Base-by-base conservation (phyloP, 2,888 invertebrate genomes). In the Celastrina argiolus region DNA sequence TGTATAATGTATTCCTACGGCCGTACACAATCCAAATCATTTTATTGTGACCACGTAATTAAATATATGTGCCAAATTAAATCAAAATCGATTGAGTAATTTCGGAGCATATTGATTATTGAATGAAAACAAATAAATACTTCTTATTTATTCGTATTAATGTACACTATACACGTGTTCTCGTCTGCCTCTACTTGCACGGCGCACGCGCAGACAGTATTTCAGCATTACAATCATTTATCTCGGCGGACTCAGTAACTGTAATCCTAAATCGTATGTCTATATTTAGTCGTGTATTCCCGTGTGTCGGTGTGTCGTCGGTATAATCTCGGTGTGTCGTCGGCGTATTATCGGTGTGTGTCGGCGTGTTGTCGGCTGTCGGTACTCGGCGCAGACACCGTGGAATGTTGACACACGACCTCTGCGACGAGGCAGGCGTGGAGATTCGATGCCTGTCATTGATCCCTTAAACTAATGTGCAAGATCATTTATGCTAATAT, bases 351-450 rank as follows among this genome's bases (percentile, higher is more conserved):
- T 56, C 56, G 26, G 26, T 26, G 56, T 26, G n/a, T n/a, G n/a
- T 31, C 31, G 31, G 31, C 7, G 31, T 31, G 2, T 31, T 28
- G 4, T 4, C 28, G 28, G 2, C 28, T 31, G 31, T 31, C 31
- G 31, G 7, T 31, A 28, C 28, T 3, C 28, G 28, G 31, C 31
- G 56, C 58, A 58, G 58, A 58, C 31, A 18, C 8, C 8, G 28
- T 16, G 58, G 58, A 58, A 58, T 58, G 58, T 18, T 31, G 58
- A 58, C 16, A 58, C 31, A 2, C 58, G 58, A 58, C 58, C 58
- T 31, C 56, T 56, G 28, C 14, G 45, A 45, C 22, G 22, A n/a
- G 5, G 26, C 31, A 28, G n/a, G 31, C 58, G 41, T 41, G 58
- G n/a, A 26, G 51, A 51, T 51, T 51, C 51, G 51, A 51, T 51